Evolutionary conservation across 2,113 vertebrate genomes (phyloP).

Genomic region (Neomonachus schauinslandi): DNA sequence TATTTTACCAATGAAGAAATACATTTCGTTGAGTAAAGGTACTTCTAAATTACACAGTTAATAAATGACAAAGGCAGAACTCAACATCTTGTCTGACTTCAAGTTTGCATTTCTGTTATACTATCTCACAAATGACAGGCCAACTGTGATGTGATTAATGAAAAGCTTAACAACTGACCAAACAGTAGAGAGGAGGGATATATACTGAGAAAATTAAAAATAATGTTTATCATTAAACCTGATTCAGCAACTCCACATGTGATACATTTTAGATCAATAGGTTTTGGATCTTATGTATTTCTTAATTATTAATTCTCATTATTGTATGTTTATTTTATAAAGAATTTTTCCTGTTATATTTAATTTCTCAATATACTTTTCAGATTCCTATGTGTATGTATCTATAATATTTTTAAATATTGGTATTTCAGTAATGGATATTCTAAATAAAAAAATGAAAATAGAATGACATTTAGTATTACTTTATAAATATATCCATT

Average conservation of each 20-base stretch:
- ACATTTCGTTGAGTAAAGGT: neutral
- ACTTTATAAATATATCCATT: slow-evolving; percentile 13
- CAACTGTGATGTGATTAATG: neutral
- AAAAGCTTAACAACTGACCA: neutral
- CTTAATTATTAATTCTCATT: neutral
- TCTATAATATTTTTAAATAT: slow-evolving; percentile 5
- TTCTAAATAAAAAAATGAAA: slow-evolving; percentile 1
- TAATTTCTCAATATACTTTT: neutral
- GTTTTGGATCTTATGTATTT: neutral
- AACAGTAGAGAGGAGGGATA: neutral
- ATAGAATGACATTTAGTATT: neutral
- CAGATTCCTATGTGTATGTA: neutral
- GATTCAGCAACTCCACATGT: neutral
- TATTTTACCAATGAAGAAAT: neutral
- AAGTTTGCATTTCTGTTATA: neutral
- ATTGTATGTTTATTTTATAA: neutral
- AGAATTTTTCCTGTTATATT: neutral
- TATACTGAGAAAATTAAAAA: neutral
- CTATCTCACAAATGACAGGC: neutral
- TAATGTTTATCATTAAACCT: neutral
- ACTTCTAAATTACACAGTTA: neutral
- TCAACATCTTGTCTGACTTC: neutral
- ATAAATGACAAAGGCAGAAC: neutral
- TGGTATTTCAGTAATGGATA: neutral
- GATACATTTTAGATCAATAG: neutral